Percentiles rank a stretch among this genome's conserved stretches.
Evolutionary conservation across 2,113 vertebrate genomes (phyloP).

Genomic region (Hippolais icterina): DNA sequence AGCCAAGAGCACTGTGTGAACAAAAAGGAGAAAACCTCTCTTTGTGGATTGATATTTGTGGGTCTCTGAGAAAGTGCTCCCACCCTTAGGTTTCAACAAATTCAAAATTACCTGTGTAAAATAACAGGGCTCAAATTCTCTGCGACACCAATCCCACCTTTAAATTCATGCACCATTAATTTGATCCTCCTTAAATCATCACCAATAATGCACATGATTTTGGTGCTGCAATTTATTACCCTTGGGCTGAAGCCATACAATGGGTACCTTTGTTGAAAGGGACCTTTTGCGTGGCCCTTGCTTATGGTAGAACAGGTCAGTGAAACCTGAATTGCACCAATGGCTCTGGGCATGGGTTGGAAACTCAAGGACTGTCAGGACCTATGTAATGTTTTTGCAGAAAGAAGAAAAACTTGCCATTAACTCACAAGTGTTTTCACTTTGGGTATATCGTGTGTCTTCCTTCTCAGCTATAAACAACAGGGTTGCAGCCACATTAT

Average conservation of each 20-base stretch:
- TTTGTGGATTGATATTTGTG: neutral
- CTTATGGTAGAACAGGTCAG: neutral
- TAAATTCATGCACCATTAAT: neutral
- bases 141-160: neutral
- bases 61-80: neutral
- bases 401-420: neutral
- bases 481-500: neutral
- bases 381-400: neutral
- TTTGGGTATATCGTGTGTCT: neutral
- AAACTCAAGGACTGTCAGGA: neutral
- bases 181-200: neutral
- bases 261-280: neutral
- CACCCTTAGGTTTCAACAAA: neutral
- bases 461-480: constrained; percentile 9
- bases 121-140: neutral
- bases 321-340: neutral
- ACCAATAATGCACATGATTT: neutral
- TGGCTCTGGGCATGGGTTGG: neutral
- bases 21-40: neutral
- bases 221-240: neutral
- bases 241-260: neutral
- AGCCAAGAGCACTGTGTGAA: neutral
- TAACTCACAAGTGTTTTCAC: neutral
- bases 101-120: neutral
- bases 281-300: accelerated